Evolutionary conservation across 2,888 invertebrate species (phyloP).

Genomic region (Protonemura montana): DNA sequence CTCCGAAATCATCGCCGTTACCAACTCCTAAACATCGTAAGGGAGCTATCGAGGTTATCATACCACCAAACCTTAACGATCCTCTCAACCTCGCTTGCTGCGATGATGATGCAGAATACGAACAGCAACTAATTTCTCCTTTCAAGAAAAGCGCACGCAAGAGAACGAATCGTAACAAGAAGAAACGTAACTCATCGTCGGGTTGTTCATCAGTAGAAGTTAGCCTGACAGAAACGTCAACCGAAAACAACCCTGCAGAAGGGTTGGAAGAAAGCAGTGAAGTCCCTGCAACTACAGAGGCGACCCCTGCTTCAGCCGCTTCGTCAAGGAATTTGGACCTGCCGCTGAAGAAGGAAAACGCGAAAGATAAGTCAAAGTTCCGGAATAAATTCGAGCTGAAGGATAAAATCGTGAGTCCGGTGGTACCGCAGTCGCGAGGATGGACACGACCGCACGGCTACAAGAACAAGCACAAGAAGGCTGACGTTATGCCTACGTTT

Average conservation of each 20-base stretch:
- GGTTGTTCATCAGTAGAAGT: constrained; percentile 57
- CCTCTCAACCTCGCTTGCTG: constrained; percentile 80
- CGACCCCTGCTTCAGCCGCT: neutral
- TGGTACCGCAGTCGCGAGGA: constrained; percentile 87
- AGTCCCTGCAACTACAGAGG: neutral
- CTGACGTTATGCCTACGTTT: constrained; percentile 65
- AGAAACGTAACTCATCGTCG: constrained; percentile 62
- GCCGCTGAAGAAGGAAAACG: constrained; percentile 51
- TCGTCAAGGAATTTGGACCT: constrained; percentile 40
- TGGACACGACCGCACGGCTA: constrained; percentile 65
- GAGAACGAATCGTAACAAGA: constrained; percentile 70
- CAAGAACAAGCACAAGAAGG: constrained; percentile 42
- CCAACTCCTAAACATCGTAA: constrained; percentile 83
- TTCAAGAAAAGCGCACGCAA: constrained; percentile 63
- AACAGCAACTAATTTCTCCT: constrained; percentile 78
- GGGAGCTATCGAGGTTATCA: constrained; percentile 86
- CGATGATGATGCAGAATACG: constrained; percentile 82
- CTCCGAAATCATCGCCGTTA: constrained; percentile 91
- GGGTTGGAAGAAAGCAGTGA: neutral
- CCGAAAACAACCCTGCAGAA: neutral
- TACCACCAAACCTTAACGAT: constrained; percentile 91
- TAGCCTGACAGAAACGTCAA: neutral
- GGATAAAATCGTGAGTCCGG: constrained; percentile 92
- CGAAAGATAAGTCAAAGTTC: constrained; percentile 33
- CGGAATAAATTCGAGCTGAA: constrained; percentile 66